Conservation (phyloP, 1,140 invertebrate species). For the Belonocnema kinseyi region DNA sequence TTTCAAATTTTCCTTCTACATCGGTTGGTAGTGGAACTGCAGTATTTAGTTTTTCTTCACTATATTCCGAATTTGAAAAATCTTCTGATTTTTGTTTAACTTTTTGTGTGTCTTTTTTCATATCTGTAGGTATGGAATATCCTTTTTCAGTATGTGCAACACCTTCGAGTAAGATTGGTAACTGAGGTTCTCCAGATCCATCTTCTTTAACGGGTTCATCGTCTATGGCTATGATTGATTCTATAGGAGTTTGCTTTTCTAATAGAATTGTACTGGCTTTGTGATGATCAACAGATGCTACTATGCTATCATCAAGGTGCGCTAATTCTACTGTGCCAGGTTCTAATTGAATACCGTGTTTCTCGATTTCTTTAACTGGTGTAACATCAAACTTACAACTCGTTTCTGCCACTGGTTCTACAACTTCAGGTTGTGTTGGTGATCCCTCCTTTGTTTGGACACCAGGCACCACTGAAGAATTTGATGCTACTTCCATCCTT, state of each 20-base stretch:
- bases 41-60: too few species aligned
- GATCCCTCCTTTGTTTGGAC: constrained; percentile 44
- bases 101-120: constrained; percentile 34
- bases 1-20: too few species aligned
- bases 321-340: constrained; percentile 73
- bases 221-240: constrained; percentile 38
- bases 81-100: too few species aligned
- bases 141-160: constrained; percentile 36
- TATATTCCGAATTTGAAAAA: too few species aligned
- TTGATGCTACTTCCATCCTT: background rate
- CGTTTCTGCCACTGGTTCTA: constrained; percentile 55
- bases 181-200: background rate
- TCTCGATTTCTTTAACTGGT: constrained; percentile 62
- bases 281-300: constrained; percentile 63
- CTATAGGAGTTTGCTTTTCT: constrained; percentile 43
- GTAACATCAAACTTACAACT: constrained; percentile 72
- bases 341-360: constrained; percentile 66
- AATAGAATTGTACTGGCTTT: constrained; percentile 56
- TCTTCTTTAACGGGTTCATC: constrained; percentile 21
- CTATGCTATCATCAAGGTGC: constrained; percentile 69
- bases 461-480: constrained; percentile 1
- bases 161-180: background rate
- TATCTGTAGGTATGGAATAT: background rate
- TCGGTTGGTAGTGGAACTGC: too few species aligned
- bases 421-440: constrained; percentile 50